Base-by-base conservation (phyloP, 1,140 invertebrate genomes). In the Sarcophaga bullata region DNA sequence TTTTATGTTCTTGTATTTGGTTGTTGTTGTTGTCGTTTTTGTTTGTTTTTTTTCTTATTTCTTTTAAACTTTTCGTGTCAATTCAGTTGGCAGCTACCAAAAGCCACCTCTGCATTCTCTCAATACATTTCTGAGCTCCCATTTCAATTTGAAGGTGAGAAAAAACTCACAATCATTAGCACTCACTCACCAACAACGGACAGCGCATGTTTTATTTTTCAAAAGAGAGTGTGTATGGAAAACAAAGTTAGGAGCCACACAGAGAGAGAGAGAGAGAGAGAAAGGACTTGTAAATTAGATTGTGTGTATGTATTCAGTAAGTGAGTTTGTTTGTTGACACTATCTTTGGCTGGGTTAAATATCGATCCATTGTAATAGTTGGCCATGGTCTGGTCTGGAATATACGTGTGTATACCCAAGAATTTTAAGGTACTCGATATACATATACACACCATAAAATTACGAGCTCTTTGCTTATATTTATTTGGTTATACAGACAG, bases 341-440 rank as follows among this genome's bases (percentile, higher is more conserved):
- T 48, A 52, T 80, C 19, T 80, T 49, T 81, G 62, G 81, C 81
- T 82, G 81, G 81, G 81, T 82, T 82, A 76, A 82, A 82, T 82
- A 82, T 82, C 50, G 81, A 82, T 73, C 68, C 46, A 17, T 47
- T 49, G 46, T 37, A 25, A 76, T 50, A 82, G 81, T 82, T 82
- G 81, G 81, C 50, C 81, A 82, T 82, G 81, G 81, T 82, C 80
- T 81, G 54, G 19, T 37, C 50, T 68, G 62, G 62, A 68, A 68
- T 68, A 68, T 68, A 19, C 11, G n/a, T 37, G 25, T 37, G n/a
- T 68, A 2, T 68, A 68, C 62, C 9, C n/a, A 62, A 62, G 15
- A 7, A 15, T 25, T 68, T 19, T 68, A 68, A 17, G 49, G n/a
- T 9, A 58, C 13, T 68, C 17, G 15, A 17, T n/a, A n/a, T 68